These are phyloP conservation scores for Nothobranchius kuhntae DNA, from an alignment of 2,113 vertebrate species.

Conservation along the genomic window DNA sequence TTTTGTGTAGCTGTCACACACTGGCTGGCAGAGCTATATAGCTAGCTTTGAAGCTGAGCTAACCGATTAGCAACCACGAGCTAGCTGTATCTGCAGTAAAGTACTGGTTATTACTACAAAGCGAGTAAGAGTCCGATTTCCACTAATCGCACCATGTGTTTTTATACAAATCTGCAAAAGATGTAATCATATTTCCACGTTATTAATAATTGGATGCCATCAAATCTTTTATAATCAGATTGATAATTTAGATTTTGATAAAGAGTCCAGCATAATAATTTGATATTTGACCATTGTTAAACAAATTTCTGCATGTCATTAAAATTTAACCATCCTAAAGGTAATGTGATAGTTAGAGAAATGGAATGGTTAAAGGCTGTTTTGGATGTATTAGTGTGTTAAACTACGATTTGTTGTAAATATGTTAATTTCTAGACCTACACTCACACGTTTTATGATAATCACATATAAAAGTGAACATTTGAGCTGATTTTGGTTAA, in stretches of 20 bases:
- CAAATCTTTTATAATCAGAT: no score
- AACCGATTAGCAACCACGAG: conserved; percentile 40
- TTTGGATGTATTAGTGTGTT: not conserved
- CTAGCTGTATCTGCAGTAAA: conserved; percentile 56
- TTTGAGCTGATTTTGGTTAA: no score
- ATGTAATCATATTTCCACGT: not conserved
- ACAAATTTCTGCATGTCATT: not conserved
- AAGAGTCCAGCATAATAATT: no score
- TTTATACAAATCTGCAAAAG: accelerated
- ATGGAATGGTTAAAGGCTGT: no score
- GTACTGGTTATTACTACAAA: conserved; percentile 47
- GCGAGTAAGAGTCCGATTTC: not conserved
- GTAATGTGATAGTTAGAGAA: not conserved
- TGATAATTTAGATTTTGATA: no score
- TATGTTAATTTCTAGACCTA: not conserved
- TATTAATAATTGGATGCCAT: no score
- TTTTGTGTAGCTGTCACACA: conserved; percentile 30
- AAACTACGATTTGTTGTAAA: not conserved
- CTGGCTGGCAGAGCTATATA: conserved; percentile 33
- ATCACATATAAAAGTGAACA: no score
- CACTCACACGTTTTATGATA: not conserved
- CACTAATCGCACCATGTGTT: accelerated
- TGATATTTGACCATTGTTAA: no score
- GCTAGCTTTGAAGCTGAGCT: conserved; percentile 40
- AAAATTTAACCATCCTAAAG: not conserved